Evolutionary conservation across 2,888 invertebrate genomes (phyloP).

Genomic region (Hesperia comma): DNA sequence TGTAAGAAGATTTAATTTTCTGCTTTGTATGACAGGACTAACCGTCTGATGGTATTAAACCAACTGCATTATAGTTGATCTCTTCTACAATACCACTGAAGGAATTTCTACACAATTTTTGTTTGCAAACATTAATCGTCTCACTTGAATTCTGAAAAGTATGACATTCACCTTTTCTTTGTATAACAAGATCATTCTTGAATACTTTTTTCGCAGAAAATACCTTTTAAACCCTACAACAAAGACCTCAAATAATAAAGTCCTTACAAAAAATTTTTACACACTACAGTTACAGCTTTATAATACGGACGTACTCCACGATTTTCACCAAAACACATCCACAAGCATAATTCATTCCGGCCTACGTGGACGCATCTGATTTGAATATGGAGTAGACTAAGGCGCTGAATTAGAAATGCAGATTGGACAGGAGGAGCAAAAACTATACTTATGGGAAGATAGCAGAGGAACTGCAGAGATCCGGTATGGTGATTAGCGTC

Average conservation of each 20-base stretch:
- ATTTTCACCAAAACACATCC: background rate
- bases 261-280: no score
- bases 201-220: no score
- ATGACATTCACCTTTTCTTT: no score
- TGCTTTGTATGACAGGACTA: no score
- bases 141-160: background rate
- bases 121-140: conserved; percentile 5
- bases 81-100: no score
- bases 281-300: no score
- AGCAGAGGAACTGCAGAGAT: conserved; percentile 3
- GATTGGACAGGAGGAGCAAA: conserved; percentile 27
- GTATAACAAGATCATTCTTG: no score
- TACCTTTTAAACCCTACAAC: no score
- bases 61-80: no score
- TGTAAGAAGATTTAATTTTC: no score
- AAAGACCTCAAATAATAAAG: no score
- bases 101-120: background rate
- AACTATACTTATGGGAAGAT: conserved; percentile 33
- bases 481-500: conserved; percentile 19
- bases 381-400: conserved; percentile 23
- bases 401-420: conserved; percentile 35
- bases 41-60: no score
- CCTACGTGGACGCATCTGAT: conserved; percentile 22
- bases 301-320: background rate
- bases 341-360: conserved; percentile 14